Evolutionary conservation across 2,797 vertebrate species (phyloP), one percentile per base, ranked within the genome.

Genomic region (Thamnophis elegans): DNA sequence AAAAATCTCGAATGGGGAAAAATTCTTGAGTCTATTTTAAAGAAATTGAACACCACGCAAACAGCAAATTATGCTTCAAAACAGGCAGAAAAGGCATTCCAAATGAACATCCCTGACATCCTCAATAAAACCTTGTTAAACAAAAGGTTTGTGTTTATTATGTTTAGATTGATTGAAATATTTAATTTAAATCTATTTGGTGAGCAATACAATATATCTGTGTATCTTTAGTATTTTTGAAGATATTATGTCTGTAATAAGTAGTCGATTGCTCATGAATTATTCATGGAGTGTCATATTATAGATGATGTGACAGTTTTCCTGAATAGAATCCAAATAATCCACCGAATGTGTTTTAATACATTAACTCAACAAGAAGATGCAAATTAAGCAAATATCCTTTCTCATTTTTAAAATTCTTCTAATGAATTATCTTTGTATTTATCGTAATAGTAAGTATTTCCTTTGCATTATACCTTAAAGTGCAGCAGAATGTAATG

Each of bases 191-290:
- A 92, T 94, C 94, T 89, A 92, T 54, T 90, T 91, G 26, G 47
- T 92, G n/a, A 86, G 10, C n/a, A 18, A 32, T 73, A 59, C 62
- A 78, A 91, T 87, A 85, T 86, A 91, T 89, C 87, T 26, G 54
- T 92, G 90, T 95, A 92, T 94, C 89, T 88, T 14, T 47, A 88
- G 89, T 88, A n/a, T 51, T 94, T 95, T 91, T 93, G 88, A 92
- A 94, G 93, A 73, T 89, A 89, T 94, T 94, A 93, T 93, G 93
- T 91, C 95, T 94, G 51, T 36, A 0, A 86, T 94, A 94, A 73
- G 55, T 93, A 9, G 89, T 16, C 93, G 92, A 92, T 89, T 60
- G 26, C 58, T 92, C 62, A 93, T 92, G 55, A 90, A 91, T 95
- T 93, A 96, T 92, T 51, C 89, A 22, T 53, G 5, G 90, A 53